Conservation (phyloP, 2,113 vertebrate genomes). For the Leptocoma aspasia region DNA sequence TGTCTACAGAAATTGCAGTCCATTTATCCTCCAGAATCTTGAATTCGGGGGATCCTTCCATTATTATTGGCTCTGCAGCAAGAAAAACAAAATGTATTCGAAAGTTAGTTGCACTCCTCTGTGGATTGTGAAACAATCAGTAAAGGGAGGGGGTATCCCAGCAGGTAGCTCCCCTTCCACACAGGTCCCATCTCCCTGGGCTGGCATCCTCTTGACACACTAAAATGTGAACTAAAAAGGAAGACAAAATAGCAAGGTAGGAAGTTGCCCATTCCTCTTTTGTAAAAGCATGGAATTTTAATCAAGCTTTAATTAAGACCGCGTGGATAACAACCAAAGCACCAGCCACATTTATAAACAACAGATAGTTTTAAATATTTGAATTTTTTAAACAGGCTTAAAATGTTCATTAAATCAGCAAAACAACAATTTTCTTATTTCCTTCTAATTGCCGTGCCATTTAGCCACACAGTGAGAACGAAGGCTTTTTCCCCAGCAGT, state of each 20-base stretch:
- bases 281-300: conserved; percentile 69
- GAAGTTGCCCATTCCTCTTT: conserved; percentile 57
- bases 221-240: conserved; percentile 36
- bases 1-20: conserved; percentile 88
- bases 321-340: conserved; percentile 71
- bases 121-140: background rate
- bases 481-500: conserved; percentile 25
- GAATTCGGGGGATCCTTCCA: conserved; percentile 87
- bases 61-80: conserved; percentile 89
- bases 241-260: conserved; percentile 24
- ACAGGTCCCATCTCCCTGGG: background rate
- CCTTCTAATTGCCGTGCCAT: conserved; percentile 71
- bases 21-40: conserved; percentile 87
- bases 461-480: conserved; percentile 66
- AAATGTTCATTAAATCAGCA: conserved; percentile 80
- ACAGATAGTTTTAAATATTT: conserved; percentile 66
- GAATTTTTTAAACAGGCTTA: conserved; percentile 66
- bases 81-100: conserved; percentile 28
- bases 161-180: background rate
- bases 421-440: conserved; percentile 79
- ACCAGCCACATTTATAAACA: conserved; percentile 66
- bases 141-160: background rate
- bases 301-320: conserved; percentile 77
- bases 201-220: background rate
- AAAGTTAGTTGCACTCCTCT: background rate